These are phyloP conservation scores for Petrocephalus sullivani DNA, from an alignment of 2,797 vertebrate genomes.

Conservation along the genomic window DNA sequence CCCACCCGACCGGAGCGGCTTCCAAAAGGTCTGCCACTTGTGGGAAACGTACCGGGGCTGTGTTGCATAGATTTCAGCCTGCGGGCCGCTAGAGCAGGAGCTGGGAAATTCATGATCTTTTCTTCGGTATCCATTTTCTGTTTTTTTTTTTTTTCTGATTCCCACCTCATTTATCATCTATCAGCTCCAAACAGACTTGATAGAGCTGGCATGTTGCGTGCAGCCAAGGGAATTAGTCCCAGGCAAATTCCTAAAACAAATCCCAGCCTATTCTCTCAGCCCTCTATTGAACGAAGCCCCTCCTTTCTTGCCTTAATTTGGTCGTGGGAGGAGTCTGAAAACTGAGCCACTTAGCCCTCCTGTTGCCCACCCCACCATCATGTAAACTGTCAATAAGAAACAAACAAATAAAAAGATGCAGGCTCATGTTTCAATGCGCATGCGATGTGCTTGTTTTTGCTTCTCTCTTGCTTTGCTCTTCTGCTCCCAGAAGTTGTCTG, in stretches of 20 bases:
- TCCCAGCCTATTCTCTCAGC: background rate
- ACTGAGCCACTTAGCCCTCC: background rate
- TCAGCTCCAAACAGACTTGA: background rate
- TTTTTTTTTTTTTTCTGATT: background rate
- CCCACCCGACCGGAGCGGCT: background rate
- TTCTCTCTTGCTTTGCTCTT: background rate
- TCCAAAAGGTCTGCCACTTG: background rate
- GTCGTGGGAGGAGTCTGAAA: background rate
- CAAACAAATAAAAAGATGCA: background rate
- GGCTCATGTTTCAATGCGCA: background rate
- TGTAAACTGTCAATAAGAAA: background rate
- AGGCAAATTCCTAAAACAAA: conserved; percentile 1
- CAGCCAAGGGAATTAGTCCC: background rate
- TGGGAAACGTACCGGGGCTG: background rate
- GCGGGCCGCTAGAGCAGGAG: background rate
- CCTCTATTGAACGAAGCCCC: background rate
- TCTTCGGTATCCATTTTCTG: background rate
- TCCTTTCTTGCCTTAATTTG: background rate
- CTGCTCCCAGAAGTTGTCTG: background rate
- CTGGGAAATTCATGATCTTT: background rate
- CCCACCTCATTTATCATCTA: background rate
- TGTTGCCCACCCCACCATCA: background rate
- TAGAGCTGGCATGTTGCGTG: background rate
- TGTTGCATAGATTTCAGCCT: background rate
- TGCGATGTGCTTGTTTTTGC: background rate